Evolutionary conservation across 2,888 invertebrate species (phyloP), one percentile per base, ranked within the genome.

Genomic region (Lithophane socia): DNA sequence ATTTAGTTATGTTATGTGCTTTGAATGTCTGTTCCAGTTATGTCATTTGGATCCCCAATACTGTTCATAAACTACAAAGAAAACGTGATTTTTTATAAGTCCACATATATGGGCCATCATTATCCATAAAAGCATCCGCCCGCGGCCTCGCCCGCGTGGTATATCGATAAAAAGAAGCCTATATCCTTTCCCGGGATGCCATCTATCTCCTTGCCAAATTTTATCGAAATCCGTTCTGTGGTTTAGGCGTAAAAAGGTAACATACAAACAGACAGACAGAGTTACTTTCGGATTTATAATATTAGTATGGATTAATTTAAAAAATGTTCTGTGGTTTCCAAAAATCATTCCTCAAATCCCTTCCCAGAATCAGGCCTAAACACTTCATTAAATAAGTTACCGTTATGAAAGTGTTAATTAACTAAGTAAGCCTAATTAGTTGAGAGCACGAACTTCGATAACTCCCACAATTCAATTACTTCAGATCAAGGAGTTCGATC

Each of bases 321-420:
- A 3, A 2, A 37, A 37, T 37, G 37, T 37, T 16, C 21, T 3
- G 4, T 52, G 13, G 37, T 12, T 67, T 58, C 24, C 21, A n/a
- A 44, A 60, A 71, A 12, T 12, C 18, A 1, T 66, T 42, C n/a
- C 9, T n/a, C 24, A 63, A 77, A 63, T 67, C 69, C 21, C 7
- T 44, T 24, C n/a, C 16, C 18, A 44, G 3, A 74, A 71, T 49
- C 21, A 66, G 3, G 3, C 24, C 18, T 21, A 47, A 63, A 52
- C 24, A 72, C 18, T 73, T 73, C 1, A 68, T 82, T 61, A 58
- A 67, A 68, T 64, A 73, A 83, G 24, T 67, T 63, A 71, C 60
- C 2, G 69, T 81, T 75, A 75, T 82, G 78, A 75, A 86, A 82
- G 72, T 86, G 79, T 68, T 86, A 71, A 79, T 82, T 49, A 79